Evolutionary conservation across 2,113 vertebrate species (phyloP), one percentile per base, ranked within the genome.

Genomic region (Malurus elegans): DNA sequence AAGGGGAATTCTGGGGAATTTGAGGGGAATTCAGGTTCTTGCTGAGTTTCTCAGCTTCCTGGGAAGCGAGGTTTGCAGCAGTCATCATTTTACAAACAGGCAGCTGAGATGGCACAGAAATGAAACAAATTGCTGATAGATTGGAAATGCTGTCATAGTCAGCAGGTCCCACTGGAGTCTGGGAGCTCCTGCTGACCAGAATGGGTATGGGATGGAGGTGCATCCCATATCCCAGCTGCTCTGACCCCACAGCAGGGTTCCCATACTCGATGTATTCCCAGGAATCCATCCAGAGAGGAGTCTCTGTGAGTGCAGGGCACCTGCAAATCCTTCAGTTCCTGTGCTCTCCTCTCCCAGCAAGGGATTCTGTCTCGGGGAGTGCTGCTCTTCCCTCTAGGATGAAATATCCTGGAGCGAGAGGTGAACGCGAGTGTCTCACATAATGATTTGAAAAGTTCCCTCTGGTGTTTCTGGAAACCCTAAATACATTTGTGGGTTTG

Each of bases 231-330:
- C 53, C 58, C 51, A 32, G 69, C 53, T 28, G 21, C 14, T 48
- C 50, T 81, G 51, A 45, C 47, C 34, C 36, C 34, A 6, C 1
- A 23, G 6, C 32, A 50, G 38, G 9, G 44, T 14, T 79, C 50
- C 48, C 1, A 2, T 21, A 7, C 14, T 3, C 0, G 0, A 2
- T 3, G 2, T 4, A 4, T 6, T 79, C 16, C 31, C 13, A 15
- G 38, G 20, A 48, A 0, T 25, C 44, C 29, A 12, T 6, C 7
- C 57, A 48, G 17, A 61, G 20, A 54, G 34, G 2, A 8, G 48
- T 24, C 38, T 40, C 69, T 76, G 20, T 23, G 34, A 81, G 24
- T 7, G 5, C 34, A 58, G 44, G 28, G 8, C 17, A n/a, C 6
- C 1, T 62, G 11, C 32, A 58, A 31, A 10, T 67, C 23, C 72